These are phyloP conservation scores for Tretioscincus oriximinensis DNA, from an alignment of 2,113 vertebrate genomes.

Conservation along the genomic window DNA sequence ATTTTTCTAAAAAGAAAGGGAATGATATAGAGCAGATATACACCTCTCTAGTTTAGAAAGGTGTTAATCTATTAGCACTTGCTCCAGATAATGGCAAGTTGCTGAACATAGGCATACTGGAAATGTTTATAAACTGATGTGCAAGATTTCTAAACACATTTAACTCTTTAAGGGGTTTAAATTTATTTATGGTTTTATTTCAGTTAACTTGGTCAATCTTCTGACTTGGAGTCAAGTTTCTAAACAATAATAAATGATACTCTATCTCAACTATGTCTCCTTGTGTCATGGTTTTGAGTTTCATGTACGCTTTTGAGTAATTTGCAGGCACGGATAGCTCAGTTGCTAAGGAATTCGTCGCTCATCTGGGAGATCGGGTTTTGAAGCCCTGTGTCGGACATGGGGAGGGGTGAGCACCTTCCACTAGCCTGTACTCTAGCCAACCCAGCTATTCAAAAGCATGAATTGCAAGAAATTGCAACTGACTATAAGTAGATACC, in stretches of 20 bases:
- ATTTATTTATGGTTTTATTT: neutral
- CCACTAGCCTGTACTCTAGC: too few species aligned
- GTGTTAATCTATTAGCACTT: neutral
- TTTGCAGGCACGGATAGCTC: too few species aligned
- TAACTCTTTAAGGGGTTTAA: neutral
- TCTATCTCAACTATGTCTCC: neutral
- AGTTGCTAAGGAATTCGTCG: too few species aligned
- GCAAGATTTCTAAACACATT: too few species aligned
- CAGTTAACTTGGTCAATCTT: conserved; percentile 2
- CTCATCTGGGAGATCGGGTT: too few species aligned
- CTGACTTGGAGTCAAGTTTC: conserved; percentile 25
- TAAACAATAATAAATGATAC: neutral
- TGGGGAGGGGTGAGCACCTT: too few species aligned
- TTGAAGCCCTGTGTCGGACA: too few species aligned
- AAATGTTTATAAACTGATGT: neutral
- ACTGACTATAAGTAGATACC: too few species aligned
- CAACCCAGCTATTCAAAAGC: too few species aligned
- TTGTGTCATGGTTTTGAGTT: too few species aligned
- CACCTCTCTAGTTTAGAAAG: conserved; percentile 27
- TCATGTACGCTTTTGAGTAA: conserved; percentile 26
- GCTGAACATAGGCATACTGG: neutral
- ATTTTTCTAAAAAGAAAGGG: neutral
- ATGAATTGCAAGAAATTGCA: too few species aligned
- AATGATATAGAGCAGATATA: neutral
- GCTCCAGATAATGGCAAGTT: neutral